Evolutionary conservation across 1,140 invertebrate species (phyloP).

Genomic region (Drosophila persimilis): DNA sequence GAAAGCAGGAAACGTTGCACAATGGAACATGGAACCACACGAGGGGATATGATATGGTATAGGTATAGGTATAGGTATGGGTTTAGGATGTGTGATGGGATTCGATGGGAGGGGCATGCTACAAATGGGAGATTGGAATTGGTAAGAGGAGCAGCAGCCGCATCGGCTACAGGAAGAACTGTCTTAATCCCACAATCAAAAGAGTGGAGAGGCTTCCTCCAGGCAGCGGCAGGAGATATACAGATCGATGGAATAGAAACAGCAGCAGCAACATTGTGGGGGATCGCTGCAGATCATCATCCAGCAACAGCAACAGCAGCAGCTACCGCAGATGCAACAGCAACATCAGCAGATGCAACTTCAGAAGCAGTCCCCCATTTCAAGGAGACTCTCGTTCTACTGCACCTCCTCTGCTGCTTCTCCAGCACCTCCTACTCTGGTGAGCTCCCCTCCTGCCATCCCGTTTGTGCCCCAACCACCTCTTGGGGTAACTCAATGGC

Average conservation of each 20-base stretch:
- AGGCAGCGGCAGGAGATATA: slow-evolving; percentile 14
- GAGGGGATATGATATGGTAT: slow-evolving; percentile 17
- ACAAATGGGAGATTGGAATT: slow-evolving; percentile 23
- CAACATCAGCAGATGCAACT: slow-evolving; percentile 15
- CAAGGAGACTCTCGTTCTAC: slow-evolving; percentile 1
- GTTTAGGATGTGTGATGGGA: slow-evolving; percentile 14
- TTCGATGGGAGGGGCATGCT: neutral
- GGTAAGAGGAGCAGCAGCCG: slow-evolving; percentile 15
- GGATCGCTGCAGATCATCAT: slow-evolving; percentile 27
- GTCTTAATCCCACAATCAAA: slow-evolving; percentile 74
- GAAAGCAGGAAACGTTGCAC: slow-evolving; percentile 73
- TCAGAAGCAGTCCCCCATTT: slow-evolving; percentile 6
- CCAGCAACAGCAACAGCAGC: neutral
- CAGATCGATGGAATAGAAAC: slow-evolving; percentile 37
- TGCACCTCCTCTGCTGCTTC: no score
- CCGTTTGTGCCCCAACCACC: slow-evolving; percentile 6
- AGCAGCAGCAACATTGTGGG: slow-evolving; percentile 18
- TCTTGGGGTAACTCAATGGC: slow-evolving; percentile 72
- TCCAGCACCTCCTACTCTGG: slow-evolving; percentile 4
- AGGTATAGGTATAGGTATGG: neutral
- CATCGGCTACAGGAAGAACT: slow-evolving; percentile 39
- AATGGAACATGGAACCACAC: slow-evolving; percentile 57
- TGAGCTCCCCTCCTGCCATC: slow-evolving; percentile 4
- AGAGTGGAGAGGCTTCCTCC: slow-evolving; percentile 43
- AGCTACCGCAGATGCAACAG: slow-evolving; percentile 11